phyloP scores from a whole-genome alignment of 2,888 invertebrate species.

The Philhelius pedissequus region DNA sequence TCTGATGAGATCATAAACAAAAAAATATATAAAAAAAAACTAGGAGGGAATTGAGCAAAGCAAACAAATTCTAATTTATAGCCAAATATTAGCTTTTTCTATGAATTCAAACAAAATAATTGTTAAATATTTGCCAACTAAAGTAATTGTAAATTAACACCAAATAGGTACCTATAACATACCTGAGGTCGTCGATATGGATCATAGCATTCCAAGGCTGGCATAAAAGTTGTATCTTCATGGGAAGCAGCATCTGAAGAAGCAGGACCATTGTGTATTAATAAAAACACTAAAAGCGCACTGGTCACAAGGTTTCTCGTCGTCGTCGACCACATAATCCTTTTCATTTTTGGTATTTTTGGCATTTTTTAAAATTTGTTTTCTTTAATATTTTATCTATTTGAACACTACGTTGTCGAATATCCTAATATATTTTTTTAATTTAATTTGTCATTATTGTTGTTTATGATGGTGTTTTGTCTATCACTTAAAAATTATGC shows the following conservation, averaged over 20 bases:
- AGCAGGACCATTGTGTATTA: conserved; percentile 69
- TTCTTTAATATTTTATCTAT: background rate
- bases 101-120: background rate
- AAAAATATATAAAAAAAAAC: background rate
- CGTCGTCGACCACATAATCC: conserved; percentile 75
- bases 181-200: conserved; percentile 81
- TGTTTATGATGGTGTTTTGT: background rate
- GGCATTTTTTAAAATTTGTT: conserved; percentile 10
- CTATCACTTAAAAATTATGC: background rate
- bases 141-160: background rate
- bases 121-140: background rate
- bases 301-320: conserved; percentile 70
- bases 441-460: conserved; percentile 39
- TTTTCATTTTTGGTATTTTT: conserved; percentile 72
- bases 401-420: conserved; percentile 3
- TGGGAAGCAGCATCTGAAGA: conserved; percentile 71
- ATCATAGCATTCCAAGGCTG: conserved; percentile 80
- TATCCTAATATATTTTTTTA: background rate
- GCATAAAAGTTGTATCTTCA: conserved; percentile 75
- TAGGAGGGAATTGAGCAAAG: background rate
- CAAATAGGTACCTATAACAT: conserved; percentile 70
- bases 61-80: background rate
- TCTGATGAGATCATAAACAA: background rate
- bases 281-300: conserved; percentile 69
- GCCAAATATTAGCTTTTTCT: background rate